Conservation (phyloP, 1,140 invertebrate genomes). For the Drosophila kurseongensis region DNA sequence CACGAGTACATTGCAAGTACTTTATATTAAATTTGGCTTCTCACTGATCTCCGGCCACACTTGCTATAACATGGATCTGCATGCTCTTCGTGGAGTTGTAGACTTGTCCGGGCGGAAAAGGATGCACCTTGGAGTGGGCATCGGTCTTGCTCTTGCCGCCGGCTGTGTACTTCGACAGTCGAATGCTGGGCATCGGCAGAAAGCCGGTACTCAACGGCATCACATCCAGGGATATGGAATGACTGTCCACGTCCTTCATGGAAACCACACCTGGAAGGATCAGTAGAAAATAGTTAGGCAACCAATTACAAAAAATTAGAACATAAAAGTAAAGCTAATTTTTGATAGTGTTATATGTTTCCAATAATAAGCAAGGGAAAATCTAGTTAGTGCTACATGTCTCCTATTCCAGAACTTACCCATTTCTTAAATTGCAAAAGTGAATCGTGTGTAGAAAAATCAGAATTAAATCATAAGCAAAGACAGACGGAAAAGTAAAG, state of each 20-base stretch:
- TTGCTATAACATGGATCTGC: conserved; percentile 92
- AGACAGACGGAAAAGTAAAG: conserved; percentile 3
- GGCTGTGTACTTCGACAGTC: conserved; percentile 96
- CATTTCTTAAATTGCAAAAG: conserved; percentile 62
- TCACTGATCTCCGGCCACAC: conserved; percentile 75
- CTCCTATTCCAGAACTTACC: conserved; percentile 57
- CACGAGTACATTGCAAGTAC: conserved; percentile 13
- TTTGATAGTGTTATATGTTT: background rate
- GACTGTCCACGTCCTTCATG: conserved; percentile 89
- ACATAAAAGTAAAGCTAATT: background rate
- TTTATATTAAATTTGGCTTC: conserved; percentile 30
- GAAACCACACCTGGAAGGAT: conserved; percentile 90
- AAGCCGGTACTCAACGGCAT: conserved; percentile 96
- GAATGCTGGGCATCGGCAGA: conserved; percentile 93
- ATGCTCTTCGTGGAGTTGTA: conserved; percentile 94
- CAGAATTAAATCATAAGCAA: conserved; percentile 59
- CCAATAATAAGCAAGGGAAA: conserved; percentile 10
- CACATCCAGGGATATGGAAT: conserved; percentile 93
- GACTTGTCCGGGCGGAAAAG: conserved; percentile 94
- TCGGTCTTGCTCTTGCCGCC: conserved; percentile 88
- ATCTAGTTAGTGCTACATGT: conserved; percentile 20
- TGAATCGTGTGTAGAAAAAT: conserved; percentile 62
- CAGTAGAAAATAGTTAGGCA: background rate
- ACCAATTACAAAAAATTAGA: too few species aligned
- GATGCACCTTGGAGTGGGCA: conserved; percentile 91